These are phyloP conservation scores for Folsomia candida DNA, from an alignment of 2,888 invertebrate species.

Conservation along the genomic window DNA sequence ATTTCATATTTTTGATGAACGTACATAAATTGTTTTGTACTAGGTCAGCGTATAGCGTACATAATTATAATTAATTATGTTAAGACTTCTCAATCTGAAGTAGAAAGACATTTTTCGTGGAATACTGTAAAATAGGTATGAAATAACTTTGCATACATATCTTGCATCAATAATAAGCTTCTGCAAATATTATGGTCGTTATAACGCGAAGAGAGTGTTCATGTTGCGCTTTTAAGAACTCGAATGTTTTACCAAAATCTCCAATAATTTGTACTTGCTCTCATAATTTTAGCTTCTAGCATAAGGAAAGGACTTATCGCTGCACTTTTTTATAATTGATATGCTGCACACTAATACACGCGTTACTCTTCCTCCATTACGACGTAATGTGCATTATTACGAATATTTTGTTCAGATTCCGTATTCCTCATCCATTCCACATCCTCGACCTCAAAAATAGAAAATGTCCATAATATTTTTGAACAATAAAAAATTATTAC, in stretches of 20 bases:
- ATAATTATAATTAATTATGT: neutral
- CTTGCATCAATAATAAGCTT: conserved; percentile 3
- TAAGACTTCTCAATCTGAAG: neutral
- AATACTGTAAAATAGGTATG: neutral
- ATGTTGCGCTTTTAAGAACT: neutral
- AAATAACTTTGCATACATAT: conserved; percentile 3
- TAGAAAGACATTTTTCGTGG: neutral
- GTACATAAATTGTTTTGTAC: neutral
- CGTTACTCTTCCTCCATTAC: too few relatives aligned
- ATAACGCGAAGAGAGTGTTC: neutral
- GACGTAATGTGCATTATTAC: too few relatives aligned
- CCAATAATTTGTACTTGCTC: too few relatives aligned
- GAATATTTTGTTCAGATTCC: too few relatives aligned
- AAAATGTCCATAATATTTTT: too few relatives aligned
- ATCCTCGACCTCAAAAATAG: too few relatives aligned
- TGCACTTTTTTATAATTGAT: too few relatives aligned
- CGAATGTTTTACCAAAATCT: neutral
- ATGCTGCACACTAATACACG: too few relatives aligned
- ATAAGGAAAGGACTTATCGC: too few relatives aligned
- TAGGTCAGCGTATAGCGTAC: neutral
- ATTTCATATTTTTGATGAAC: conserved; percentile 16
- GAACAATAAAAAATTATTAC: too few relatives aligned
- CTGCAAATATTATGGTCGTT: neutral
- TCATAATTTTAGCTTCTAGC: too few relatives aligned
- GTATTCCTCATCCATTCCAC: too few relatives aligned